These are phyloP conservation scores for Pterocles orientalis DNA, from an alignment of 2,113 vertebrate species.

Conservation along the genomic window DNA sequence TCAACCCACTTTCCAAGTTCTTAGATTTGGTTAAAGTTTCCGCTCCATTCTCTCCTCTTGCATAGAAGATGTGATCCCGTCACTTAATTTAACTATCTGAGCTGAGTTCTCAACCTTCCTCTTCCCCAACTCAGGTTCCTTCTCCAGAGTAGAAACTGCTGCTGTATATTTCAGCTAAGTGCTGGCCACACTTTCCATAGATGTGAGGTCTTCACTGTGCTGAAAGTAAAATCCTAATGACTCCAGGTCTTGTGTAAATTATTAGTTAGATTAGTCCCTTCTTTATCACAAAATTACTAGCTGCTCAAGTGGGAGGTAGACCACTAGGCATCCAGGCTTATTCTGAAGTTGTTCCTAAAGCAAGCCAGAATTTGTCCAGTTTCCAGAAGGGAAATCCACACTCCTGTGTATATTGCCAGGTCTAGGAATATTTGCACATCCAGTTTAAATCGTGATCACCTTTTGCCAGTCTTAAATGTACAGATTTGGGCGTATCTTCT, in stretches of 20 bases:
- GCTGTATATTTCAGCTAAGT: background rate
- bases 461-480: background rate
- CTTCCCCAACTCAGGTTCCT: background rate
- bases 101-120: background rate
- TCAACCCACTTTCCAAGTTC: background rate
- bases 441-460: background rate
- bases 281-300: background rate
- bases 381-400: background rate
- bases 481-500: background rate
- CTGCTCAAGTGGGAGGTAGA: background rate
- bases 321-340: background rate
- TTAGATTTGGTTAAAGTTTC: background rate
- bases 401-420: accelerated
- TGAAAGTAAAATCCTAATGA: background rate
- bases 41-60: background rate
- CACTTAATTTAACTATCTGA: background rate
- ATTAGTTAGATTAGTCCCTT: background rate
- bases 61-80: background rate
- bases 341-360: background rate
- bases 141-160: accelerated
- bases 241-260: background rate
- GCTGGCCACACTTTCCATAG: background rate
- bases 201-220: background rate
- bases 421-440: background rate
- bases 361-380: background rate